Evolutionary conservation across 2,797 vertebrate species (phyloP).

Genomic region (Darevskia mixta): DNA sequence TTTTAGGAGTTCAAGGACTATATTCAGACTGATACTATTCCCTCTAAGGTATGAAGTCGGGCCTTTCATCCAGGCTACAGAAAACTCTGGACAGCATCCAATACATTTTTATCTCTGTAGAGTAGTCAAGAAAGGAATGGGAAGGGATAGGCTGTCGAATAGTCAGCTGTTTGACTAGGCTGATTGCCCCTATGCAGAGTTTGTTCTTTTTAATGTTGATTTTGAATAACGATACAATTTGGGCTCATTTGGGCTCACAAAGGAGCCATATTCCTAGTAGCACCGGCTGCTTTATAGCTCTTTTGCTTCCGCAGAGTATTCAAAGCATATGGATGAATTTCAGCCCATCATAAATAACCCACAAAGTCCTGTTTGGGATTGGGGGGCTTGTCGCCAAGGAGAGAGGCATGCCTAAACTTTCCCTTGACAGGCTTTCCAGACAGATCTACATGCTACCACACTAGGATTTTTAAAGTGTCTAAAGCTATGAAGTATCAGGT

Average conservation of each 20-base stretch:
- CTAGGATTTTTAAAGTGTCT: conserved; percentile 3
- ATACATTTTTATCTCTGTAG: background rate
- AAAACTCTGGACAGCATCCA: background rate
- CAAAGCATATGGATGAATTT: conserved; percentile 33
- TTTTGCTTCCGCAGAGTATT: conserved; percentile 22
- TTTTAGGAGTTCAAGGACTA: background rate
- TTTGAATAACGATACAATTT: conserved; percentile 3
- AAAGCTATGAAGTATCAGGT: background rate
- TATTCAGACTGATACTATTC: background rate
- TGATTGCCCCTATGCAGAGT: background rate
- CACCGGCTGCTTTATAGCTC: conserved; percentile 37
- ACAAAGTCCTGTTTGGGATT: background rate
- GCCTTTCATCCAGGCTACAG: background rate
- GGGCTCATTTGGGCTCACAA: conserved; percentile 21
- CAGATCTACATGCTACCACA: conserved; percentile 9
- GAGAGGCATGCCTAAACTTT: background rate
- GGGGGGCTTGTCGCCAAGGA: background rate
- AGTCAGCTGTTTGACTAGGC: conserved; percentile 11
- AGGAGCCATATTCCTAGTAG: conserved; percentile 21
- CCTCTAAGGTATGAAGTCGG: background rate
- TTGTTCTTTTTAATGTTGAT: conserved; percentile 36
- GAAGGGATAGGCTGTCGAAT: background rate
- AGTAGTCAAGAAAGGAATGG: background rate
- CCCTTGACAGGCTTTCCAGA: accelerated
- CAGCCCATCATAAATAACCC: conserved; percentile 28